Conservation (phyloP, 37 sponge, comb jelly and placozoan genomes). For the Diacarnus erythraeanus region DNA sequence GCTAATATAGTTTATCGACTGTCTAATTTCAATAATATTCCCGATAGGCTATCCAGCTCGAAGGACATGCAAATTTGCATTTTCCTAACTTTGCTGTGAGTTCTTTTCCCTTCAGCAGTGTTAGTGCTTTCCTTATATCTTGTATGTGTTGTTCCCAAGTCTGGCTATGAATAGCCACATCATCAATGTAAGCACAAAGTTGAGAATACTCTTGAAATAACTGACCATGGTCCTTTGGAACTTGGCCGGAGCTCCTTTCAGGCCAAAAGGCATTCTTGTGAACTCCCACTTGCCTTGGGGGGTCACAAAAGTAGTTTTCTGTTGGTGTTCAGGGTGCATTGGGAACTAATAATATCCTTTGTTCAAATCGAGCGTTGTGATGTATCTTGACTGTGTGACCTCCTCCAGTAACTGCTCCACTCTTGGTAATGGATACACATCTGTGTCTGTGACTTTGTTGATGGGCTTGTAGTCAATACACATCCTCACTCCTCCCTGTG, state of each 20-base stretch:
- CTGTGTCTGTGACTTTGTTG: neutral
- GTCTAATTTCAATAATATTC: too few species aligned
- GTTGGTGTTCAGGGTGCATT: neutral
- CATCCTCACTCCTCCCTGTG: neutral
- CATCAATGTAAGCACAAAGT: constrained; percentile 54
- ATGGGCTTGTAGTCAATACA: neutral
- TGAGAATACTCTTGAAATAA: neutral
- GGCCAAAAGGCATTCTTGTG: constrained; percentile 65
- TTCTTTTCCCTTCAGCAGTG: constrained; percentile 9
- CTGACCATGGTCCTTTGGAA: constrained; percentile 56
- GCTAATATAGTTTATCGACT: too few species aligned
- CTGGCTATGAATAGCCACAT: constrained; percentile 21
- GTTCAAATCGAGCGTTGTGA: constrained; percentile 2
- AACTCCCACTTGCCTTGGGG: constrained; percentile 47
- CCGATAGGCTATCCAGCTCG: too few species aligned
- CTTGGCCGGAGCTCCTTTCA: constrained; percentile 53
- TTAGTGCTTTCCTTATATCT: constrained; percentile 20
- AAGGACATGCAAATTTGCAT: constrained; percentile 32
- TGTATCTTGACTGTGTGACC: neutral
- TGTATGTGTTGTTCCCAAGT: constrained; percentile 40
- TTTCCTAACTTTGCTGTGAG: constrained; percentile 23
- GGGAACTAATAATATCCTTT: constrained; percentile 13
- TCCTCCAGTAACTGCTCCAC: neutral
- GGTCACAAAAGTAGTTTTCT: constrained; percentile 54
- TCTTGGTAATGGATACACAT: constrained; percentile 18